Evolutionary conservation across 2,113 vertebrate genomes (phyloP).

Genomic region (Ammodytes dubius): DNA sequence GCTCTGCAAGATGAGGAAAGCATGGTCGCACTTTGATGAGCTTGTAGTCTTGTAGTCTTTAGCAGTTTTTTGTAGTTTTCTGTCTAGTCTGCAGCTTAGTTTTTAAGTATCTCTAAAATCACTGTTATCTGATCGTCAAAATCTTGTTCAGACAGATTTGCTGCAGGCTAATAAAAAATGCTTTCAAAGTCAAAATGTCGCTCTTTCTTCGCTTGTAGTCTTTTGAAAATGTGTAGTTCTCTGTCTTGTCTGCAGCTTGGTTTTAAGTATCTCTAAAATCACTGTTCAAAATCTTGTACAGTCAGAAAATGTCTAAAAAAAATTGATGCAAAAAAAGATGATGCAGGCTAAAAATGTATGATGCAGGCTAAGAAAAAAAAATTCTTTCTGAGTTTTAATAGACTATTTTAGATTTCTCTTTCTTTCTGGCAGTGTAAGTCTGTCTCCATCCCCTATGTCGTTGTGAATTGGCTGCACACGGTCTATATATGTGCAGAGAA

Average conservation of each 20-base stretch:
- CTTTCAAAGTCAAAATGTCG: not conserved
- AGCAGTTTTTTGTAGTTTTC: not conserved
- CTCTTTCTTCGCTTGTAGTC: too few relatives aligned
- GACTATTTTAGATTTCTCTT: not conserved
- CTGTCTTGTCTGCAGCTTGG: too few relatives aligned
- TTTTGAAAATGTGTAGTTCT: too few relatives aligned
- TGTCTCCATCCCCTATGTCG: not conserved
- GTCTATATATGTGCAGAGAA: slow-evolving; percentile 63
- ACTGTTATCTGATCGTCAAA: not conserved
- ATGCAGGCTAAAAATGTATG: not conserved
- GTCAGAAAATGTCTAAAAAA: too few relatives aligned
- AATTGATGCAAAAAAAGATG: not conserved
- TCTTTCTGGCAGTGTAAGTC: not conserved
- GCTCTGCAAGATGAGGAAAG: slow-evolving; percentile 33
- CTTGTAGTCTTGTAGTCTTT: not conserved
- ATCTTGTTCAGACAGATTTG: not conserved
- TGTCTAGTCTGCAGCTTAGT: too few relatives aligned
- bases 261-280: too few relatives aligned
- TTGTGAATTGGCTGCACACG: not conserved
- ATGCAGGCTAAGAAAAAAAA: too few relatives aligned
- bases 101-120: not conserved
- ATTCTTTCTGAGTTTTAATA: not conserved
- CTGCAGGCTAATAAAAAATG: too few relatives aligned
- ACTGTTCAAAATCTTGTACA: too few relatives aligned
- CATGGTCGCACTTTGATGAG: slow-evolving; percentile 47